phyloP scores from a whole-genome alignment of 2,797 vertebrate species.

The Artibeus jamaicensis region DNA sequence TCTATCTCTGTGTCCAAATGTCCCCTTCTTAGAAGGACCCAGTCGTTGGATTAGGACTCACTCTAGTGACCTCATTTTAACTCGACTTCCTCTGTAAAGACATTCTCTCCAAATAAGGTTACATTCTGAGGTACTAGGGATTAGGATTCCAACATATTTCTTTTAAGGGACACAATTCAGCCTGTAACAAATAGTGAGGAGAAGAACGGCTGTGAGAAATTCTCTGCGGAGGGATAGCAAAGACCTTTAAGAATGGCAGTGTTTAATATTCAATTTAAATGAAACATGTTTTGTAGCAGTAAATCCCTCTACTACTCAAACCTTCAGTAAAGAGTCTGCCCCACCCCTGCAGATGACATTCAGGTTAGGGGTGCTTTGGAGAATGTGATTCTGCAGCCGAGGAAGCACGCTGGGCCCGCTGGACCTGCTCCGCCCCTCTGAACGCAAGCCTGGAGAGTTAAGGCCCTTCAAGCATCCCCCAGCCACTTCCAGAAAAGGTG shows the following conservation, averaged over 20 bases:
- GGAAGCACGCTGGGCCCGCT: not conserved
- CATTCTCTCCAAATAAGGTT: not conserved
- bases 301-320: not conserved
- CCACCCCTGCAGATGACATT: not conserved
- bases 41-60: not conserved
- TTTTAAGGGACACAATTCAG: not conserved
- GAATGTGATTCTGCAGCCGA: not conserved
- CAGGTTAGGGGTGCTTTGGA: not conserved
- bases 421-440: not conserved
- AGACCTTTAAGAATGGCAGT: not conserved
- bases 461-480: not conserved
- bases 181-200: not conserved
- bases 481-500: not conserved
- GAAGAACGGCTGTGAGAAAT: not conserved
- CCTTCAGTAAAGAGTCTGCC: not conserved
- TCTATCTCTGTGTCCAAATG: not conserved
- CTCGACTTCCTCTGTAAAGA: not conserved
- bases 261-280: not conserved
- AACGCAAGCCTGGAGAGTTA: not conserved
- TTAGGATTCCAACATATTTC: not conserved
- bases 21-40: not conserved
- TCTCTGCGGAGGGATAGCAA: not conserved
- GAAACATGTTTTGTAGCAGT: not conserved
- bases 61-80: not conserved
- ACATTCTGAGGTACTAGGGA: not conserved